Conservation (phyloP, 2,888 invertebrate species). For the Trypoxylon attenuatum region DNA sequence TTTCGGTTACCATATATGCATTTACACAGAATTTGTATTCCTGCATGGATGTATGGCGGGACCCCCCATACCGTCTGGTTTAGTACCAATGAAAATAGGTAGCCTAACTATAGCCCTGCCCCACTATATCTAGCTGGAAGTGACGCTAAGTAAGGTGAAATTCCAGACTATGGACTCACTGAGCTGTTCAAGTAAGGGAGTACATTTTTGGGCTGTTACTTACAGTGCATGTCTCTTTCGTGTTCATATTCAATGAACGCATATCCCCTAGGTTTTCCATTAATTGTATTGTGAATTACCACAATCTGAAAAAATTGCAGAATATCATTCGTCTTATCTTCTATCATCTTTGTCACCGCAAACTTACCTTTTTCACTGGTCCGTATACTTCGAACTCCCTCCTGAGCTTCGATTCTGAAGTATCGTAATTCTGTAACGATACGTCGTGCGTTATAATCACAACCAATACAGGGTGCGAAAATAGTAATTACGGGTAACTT, state of each 20-base stretch:
- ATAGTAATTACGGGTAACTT: no score
- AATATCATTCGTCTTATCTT: background rate
- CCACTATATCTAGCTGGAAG: slow-evolving; percentile 66
- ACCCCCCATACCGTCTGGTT: slow-evolving; percentile 63
- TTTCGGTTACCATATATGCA: slow-evolving; percentile 65
- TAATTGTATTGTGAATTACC: slow-evolving; percentile 89
- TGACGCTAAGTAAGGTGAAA: slow-evolving; percentile 71
- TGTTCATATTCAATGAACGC: slow-evolving; percentile 99
- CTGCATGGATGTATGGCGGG: slow-evolving; percentile 66
- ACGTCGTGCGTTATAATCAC: background rate
- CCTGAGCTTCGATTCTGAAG: slow-evolving; percentile 96
- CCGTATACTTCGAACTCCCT: slow-evolving; percentile 99
- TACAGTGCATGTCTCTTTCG: slow-evolving; percentile 99
- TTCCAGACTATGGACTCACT: slow-evolving; percentile 60
- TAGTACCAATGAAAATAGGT: slow-evolving; percentile 62
- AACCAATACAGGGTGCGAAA: no score
- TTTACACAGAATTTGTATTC: slow-evolving; percentile 65
- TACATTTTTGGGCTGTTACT: slow-evolving; percentile 77
- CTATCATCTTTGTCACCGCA: background rate
- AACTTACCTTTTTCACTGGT: slow-evolving; percentile 92
- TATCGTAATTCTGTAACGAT: slow-evolving; percentile 93
- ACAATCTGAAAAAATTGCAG: slow-evolving; percentile 82
- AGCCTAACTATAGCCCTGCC: slow-evolving; percentile 64
- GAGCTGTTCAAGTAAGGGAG: slow-evolving; percentile 40
- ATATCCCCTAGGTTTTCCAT: slow-evolving; percentile 97